Evolutionary conservation across 2,797 vertebrate genomes (phyloP).

Genomic region (Sphenodon punctatus): DNA sequence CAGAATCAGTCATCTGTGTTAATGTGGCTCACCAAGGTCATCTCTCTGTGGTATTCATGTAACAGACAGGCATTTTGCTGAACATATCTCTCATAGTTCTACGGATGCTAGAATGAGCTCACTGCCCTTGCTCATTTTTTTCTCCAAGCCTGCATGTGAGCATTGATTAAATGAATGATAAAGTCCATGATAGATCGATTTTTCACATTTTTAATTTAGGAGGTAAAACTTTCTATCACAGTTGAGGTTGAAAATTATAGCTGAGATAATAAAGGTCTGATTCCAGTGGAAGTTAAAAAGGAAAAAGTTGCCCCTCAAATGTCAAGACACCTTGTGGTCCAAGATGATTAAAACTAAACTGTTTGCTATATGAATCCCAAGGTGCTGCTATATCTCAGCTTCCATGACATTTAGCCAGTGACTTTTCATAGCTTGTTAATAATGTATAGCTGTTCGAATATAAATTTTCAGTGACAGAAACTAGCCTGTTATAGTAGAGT

Average conservation of each 20-base stretch:
- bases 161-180: slow-evolving; percentile 66
- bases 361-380: slow-evolving; percentile 80
- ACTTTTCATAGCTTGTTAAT: slow-evolving; percentile 83
- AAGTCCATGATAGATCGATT: slow-evolving; percentile 58
- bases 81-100: background rate
- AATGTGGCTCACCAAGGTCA: slow-evolving; percentile 27
- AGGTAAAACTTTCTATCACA: slow-evolving; percentile 68
- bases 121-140: slow-evolving; percentile 42
- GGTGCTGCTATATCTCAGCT: slow-evolving; percentile 73
- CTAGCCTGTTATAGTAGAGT: slow-evolving; percentile 69
- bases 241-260: slow-evolving; percentile 72
- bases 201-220: slow-evolving; percentile 73
- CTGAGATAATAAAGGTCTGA: slow-evolving; percentile 71
- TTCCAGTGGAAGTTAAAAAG: slow-evolving; percentile 69
- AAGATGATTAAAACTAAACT: slow-evolving; percentile 83
- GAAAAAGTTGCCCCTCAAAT: slow-evolving; percentile 76
- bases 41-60: slow-evolving; percentile 11
- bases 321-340: slow-evolving; percentile 77
- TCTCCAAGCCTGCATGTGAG: slow-evolving; percentile 3
- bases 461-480: slow-evolving; percentile 79
- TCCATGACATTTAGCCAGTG: slow-evolving; percentile 78
- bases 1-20: slow-evolving; percentile 29
- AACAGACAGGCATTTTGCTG: slow-evolving; percentile 11
- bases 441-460: slow-evolving; percentile 76
- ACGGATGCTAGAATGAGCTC: slow-evolving; percentile 39